Evolutionary conservation across 2,888 invertebrate genomes (phyloP).

Genomic region (Melikaiella ostensackeni): DNA sequence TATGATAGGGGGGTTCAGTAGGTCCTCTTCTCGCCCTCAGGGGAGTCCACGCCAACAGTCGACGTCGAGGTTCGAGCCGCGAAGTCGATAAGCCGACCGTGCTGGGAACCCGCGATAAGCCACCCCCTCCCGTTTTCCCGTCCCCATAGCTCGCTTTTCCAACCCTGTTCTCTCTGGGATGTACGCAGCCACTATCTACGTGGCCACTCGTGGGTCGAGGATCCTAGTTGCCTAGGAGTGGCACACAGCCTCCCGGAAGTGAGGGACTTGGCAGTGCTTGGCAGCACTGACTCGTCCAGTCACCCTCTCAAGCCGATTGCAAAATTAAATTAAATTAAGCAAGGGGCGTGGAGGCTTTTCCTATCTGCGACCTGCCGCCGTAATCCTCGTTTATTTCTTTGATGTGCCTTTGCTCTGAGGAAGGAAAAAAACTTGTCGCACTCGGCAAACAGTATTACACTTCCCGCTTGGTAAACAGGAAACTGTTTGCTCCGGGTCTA

Average conservation of each 20-base stretch:
- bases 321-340: constrained; percentile 39
- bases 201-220: constrained; percentile 37
- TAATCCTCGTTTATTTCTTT: constrained; percentile 33
- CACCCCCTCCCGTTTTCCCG: constrained; percentile 46
- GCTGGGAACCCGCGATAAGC: constrained; percentile 70
- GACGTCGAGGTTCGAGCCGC: constrained; percentile 15
- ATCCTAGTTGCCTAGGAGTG: not conserved
- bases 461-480: constrained; percentile 14
- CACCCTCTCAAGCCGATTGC: constrained; percentile 22
- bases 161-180: constrained; percentile 52
- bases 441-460: constrained; percentile 32
- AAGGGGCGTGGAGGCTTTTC: not conserved
- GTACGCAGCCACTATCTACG: constrained; percentile 58
- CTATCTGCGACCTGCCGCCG: constrained; percentile 26
- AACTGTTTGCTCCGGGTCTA: constrained; percentile 1
- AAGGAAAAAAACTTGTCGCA: constrained; percentile 11
- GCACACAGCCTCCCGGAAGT: not conserved
- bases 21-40: constrained; percentile 27
- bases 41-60: constrained; percentile 16
- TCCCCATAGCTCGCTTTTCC: not conserved
- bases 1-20: constrained; percentile 1
- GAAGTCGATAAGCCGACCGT: constrained; percentile 68
- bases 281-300: constrained; percentile 13
- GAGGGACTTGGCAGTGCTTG: constrained; percentile 15
- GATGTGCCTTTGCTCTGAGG: constrained; percentile 5